phyloP scores from a whole-genome alignment of 1,140 invertebrate species.

The Chironomus striatipennis region DNA sequence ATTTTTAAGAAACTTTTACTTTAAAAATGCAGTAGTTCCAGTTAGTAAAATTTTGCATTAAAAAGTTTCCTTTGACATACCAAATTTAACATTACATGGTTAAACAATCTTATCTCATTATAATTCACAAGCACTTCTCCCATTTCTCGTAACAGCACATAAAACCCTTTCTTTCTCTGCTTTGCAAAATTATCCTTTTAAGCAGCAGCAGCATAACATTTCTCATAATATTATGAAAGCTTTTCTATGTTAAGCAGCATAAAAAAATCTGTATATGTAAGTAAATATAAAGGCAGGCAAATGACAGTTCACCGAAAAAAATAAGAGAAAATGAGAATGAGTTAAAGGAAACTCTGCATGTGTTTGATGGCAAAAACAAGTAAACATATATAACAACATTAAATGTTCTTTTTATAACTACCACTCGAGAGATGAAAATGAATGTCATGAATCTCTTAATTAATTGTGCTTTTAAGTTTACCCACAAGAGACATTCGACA shows the following conservation, averaged over 20 bases:
- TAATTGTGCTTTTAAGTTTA: neutral
- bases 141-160: neutral
- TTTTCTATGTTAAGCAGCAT: neutral
- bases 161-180: neutral
- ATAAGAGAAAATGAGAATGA: neutral
- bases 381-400: neutral
- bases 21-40: too few relatives aligned
- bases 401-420: neutral
- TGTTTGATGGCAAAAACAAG: neutral
- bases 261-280: neutral
- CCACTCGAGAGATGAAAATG: constrained; percentile 2
- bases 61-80: too few relatives aligned
- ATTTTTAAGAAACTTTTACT: too few relatives aligned
- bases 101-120: neutral
- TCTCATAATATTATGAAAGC: neutral
- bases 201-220: constrained; percentile 32
- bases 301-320: neutral
- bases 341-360: neutral
- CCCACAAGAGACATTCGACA: neutral
- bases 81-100: neutral
- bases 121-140: neutral
- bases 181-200: constrained; percentile 36
- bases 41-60: too few relatives aligned
- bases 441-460: constrained; percentile 22
- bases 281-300: neutral